Base-by-base conservation (phyloP, 2,888 invertebrate species). In the Thymelicus sylvestris region DNA sequence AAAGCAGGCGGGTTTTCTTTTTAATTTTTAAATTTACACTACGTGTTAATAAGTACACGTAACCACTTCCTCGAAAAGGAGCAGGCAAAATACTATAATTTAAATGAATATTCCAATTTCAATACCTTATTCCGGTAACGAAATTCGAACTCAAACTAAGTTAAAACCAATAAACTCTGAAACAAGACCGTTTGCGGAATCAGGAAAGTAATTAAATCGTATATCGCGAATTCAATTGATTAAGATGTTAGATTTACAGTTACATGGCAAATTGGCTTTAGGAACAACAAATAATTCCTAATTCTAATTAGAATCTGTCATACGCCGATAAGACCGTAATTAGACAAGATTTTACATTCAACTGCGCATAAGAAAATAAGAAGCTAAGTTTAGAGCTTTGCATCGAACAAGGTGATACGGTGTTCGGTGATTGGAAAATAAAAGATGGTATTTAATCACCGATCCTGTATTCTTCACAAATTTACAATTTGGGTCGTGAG, bases 211-310 rank as follows among this genome's bases (percentile, higher is more conserved):
- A 74, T 74, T 72, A 74, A 72, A 74, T 55, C 66, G 62, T 74
- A 65, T 61, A 39, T 60, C 66, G 65, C 70, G 74, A 71, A 67
- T 69, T 57, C 73, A 72, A 72, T 74, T 72, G 73, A 74, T 74
- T 73, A 70, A 75, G 72, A 73, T 73, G 73, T 73, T 75, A 63
- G 67, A 73, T 65, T 74, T 74, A 72, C 72, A 66, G 68, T 75
- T 67, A 71, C 74, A 73, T 73, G 75, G 67, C 69, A 72, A 71
- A 71, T 71, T 71, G 66, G 47, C 48, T 67, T 55, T 7, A 19
- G 63, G 19, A 67, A 52, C 44, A 7, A 55, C 6, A 10, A 6
- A 19, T 71, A 39, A 72, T 59, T 19, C 15, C 50, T 19, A 7
- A 48, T 48, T 69, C 59, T 59, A 69, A 59, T 64, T 55, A 47